Evolutionary conservation across 1,140 invertebrate species (phyloP).

Genomic region (Penaeus japonicus): DNA sequence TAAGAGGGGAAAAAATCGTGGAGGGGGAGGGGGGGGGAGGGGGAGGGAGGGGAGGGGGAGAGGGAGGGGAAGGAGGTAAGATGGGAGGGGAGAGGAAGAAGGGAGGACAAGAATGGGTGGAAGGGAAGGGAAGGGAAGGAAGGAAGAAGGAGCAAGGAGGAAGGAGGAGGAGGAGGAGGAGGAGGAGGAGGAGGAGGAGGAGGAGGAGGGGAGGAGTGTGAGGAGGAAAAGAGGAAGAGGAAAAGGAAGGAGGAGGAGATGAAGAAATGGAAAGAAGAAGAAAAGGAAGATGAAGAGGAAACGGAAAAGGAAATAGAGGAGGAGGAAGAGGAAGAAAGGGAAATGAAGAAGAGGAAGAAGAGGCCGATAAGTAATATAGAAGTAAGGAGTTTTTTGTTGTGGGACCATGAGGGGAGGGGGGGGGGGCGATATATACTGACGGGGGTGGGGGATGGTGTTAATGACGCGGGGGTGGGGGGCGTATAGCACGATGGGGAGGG

Average conservation of each 20-base stretch:
- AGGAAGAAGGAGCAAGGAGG: background rate
- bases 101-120: background rate
- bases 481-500: background rate
- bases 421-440: too few relatives aligned
- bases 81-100: background rate
- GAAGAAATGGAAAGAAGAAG: background rate
- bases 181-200: too few relatives aligned
- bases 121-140: background rate
- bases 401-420: background rate
- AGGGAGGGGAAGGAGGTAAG: background rate
- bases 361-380: background rate
- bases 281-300: background rate
- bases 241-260: background rate
- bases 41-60: background rate
- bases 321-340: background rate
- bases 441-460: too few relatives aligned
- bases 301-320: background rate
- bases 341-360: background rate
- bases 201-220: too few relatives aligned
- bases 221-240: background rate
- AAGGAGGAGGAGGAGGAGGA: background rate
- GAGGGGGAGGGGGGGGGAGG: background rate
- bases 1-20: background rate
- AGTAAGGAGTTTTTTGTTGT: too few relatives aligned
- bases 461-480: too few relatives aligned